These are phyloP conservation scores for Ephestia elutella DNA, from an alignment of 1,140 invertebrate genomes.

Conservation along the genomic window DNA sequence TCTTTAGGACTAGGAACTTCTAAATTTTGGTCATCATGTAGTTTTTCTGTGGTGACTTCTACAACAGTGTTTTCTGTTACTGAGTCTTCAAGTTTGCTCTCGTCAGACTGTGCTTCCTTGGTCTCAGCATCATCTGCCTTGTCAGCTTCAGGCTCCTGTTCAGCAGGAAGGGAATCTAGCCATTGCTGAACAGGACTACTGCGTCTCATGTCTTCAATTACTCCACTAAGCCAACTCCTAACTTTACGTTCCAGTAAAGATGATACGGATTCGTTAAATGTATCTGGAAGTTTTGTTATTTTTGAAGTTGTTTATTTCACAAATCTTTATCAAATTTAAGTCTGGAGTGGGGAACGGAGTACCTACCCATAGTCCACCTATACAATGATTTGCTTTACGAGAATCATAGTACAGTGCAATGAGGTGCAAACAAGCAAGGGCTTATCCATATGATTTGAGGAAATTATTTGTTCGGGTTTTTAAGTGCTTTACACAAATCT, in stretches of 20 bases:
- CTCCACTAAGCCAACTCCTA: constrained; percentile 65
- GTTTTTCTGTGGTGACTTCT: constrained; percentile 35
- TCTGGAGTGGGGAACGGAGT: too few species aligned
- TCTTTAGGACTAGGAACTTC: constrained; percentile 51
- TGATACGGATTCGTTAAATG: constrained; percentile 64
- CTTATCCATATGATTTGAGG: background rate
- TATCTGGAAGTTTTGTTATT: constrained; percentile 37
- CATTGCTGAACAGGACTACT: constrained; percentile 72
- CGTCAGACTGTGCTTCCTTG: constrained; percentile 7
- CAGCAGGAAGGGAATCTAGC: constrained; percentile 65
- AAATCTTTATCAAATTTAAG: background rate
- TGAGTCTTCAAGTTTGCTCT: constrained; percentile 27
- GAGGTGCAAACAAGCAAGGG: background rate
- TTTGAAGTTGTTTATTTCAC: background rate
- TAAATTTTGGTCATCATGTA: constrained; percentile 48
- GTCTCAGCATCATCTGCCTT: constrained; percentile 24
- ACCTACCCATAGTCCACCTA: background rate
- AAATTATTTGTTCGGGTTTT: too few species aligned
- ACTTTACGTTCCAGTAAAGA: constrained; percentile 65
- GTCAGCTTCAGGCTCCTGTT: constrained; percentile 29
- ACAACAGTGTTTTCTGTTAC: constrained; percentile 53
- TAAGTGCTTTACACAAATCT: too few species aligned
- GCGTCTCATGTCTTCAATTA: constrained; percentile 70
- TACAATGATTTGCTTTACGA: too few species aligned
- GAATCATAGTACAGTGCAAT: too few species aligned